Conservation (phyloP, 2,888 invertebrate genomes). For the Acanthacorydalis orientalis region DNA sequence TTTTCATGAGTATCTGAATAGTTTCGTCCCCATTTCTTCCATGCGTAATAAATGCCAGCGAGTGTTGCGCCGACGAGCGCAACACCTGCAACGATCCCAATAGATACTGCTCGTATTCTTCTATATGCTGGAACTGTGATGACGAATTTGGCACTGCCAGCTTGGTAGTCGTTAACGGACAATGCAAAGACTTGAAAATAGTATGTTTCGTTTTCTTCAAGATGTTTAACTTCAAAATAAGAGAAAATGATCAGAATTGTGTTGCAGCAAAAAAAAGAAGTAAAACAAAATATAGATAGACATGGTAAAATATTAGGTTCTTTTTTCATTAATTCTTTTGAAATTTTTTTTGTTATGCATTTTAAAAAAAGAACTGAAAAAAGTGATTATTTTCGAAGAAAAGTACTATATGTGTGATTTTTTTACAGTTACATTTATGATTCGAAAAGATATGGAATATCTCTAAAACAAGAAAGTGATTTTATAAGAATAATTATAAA, state of each 20-base stretch:
- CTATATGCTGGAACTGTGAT: conserved; percentile 54
- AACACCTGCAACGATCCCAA: conserved; percentile 52
- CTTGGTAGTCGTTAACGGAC: conserved; percentile 39
- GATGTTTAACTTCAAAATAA: conserved; percentile 38
- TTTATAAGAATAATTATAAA: too few relatives aligned
- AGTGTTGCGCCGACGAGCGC: conserved; percentile 47
- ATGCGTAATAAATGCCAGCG: conserved; percentile 40
- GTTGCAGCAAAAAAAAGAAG: too few relatives aligned
- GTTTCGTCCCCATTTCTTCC: conserved; percentile 22
- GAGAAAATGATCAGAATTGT: not conserved
- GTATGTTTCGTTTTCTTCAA: conserved; percentile 58
- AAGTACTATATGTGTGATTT: too few relatives aligned
- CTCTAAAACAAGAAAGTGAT: too few relatives aligned
- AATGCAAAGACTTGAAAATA: conserved; percentile 56
- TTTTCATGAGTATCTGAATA: not conserved
- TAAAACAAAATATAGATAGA: too few relatives aligned
- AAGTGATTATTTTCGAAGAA: too few relatives aligned
- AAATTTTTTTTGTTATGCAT: too few relatives aligned
- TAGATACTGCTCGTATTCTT: conserved; percentile 51
- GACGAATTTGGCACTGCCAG: conserved; percentile 42
- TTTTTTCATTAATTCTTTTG: too few relatives aligned
- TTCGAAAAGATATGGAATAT: too few relatives aligned
- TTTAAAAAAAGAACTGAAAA: too few relatives aligned
- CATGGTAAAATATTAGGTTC: too few relatives aligned
- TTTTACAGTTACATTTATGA: too few relatives aligned